These are phyloP conservation scores for Drosophila silvestris DNA, from an alignment of 2,888 invertebrate genomes.

Conservation along the genomic window DNA sequence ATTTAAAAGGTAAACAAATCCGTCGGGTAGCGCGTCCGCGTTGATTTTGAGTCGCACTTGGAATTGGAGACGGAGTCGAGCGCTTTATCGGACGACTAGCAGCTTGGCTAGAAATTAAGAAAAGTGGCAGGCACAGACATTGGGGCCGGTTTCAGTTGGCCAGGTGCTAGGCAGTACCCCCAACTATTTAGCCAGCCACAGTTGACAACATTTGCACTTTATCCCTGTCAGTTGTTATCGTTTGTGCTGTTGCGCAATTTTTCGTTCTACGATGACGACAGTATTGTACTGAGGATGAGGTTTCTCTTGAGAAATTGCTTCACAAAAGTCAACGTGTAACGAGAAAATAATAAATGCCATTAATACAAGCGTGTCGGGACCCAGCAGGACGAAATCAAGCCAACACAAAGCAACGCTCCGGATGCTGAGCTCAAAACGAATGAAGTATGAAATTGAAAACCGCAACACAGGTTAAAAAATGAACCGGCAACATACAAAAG, in stretches of 20 bases:
- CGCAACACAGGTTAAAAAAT: conserved; percentile 63
- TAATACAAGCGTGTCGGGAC: conserved; percentile 67
- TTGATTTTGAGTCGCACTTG: conserved; percentile 17
- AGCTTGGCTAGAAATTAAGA: conserved; percentile 66
- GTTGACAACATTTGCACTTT: conserved; percentile 79
- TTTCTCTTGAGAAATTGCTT: conserved; percentile 77
- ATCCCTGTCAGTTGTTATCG: conserved; percentile 79
- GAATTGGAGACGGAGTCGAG: conserved; percentile 29
- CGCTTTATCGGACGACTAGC: conserved; percentile 66
- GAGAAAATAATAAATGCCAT: conserved; percentile 84
- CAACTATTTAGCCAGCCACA: conserved; percentile 55
- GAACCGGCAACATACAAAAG: conserved; percentile 14
- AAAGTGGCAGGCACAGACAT: conserved; percentile 42
- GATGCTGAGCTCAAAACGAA: conserved; percentile 66
- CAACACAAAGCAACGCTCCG: conserved; percentile 44
- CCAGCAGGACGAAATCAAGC: conserved; percentile 24
- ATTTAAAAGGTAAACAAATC: conserved; percentile 76
- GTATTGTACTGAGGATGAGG: conserved; percentile 15
- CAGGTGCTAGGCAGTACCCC: conserved; percentile 28
- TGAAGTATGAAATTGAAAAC: conserved; percentile 82
- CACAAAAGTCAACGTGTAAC: conserved; percentile 83
- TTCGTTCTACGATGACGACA: conserved; percentile 48
- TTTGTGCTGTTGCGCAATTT: conserved; percentile 62
- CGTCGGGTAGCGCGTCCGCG: conserved; percentile 17
- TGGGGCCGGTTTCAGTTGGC: conserved; percentile 22